Evolutionary conservation across 2,888 invertebrate genomes (phyloP).

Genomic region (Drosophila colorata): DNA sequence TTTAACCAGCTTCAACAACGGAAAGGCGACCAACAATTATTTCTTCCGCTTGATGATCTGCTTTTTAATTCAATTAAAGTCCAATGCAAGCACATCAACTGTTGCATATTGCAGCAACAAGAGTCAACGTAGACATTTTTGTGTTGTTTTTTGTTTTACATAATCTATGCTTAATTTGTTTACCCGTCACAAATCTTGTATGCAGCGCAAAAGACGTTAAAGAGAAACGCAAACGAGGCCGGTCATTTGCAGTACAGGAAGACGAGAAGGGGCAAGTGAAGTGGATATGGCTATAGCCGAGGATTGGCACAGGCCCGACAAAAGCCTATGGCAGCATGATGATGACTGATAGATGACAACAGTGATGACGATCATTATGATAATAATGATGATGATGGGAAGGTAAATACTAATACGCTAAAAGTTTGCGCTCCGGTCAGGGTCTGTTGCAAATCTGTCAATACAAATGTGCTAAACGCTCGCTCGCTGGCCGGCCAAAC

Average conservation of each 20-base stretch:
- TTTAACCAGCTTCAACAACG: no score
- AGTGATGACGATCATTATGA: neutral
- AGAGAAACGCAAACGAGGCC: constrained; percentile 13
- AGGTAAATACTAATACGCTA: constrained; percentile 23
- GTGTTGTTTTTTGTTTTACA: neutral
- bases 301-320: neutral
- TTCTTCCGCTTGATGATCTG: no score
- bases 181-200: constrained; percentile 9
- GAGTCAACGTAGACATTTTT: no score
- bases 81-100: neutral
- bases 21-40: no score
- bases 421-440: constrained; percentile 9
- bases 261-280: neutral
- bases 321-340: neutral
- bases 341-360: neutral
- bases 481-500: constrained; percentile 9
- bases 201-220: constrained; percentile 7
- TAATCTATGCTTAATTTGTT: constrained; percentile 14
- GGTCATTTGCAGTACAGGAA: constrained; percentile 8
- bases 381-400: constrained; percentile 15
- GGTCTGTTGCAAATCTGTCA: constrained; percentile 29
- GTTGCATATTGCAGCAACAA: neutral
- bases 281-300: neutral
- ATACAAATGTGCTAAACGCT: constrained; percentile 16
- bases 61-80: no score